Conservation (phyloP, 1,140 invertebrate species). For the Drosophila pachea region DNA sequence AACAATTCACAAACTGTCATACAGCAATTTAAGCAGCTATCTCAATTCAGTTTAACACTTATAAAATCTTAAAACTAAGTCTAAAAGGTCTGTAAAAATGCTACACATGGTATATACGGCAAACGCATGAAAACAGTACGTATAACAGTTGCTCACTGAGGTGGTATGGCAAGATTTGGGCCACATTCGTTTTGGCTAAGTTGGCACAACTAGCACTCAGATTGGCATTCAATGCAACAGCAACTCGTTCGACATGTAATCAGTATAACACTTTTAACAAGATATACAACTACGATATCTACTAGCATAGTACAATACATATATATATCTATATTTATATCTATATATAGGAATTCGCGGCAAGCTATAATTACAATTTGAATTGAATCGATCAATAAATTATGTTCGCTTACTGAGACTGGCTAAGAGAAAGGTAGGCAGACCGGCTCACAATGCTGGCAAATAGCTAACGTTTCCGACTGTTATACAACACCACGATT, state of each 20-base stretch:
- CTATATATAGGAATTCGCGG: constrained; percentile 34
- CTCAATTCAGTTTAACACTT: too few relatives aligned
- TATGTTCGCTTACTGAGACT: constrained; percentile 39
- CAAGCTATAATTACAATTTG: constrained; percentile 11
- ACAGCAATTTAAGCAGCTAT: neutral
- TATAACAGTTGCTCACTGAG: constrained; percentile 33
- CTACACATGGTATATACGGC: neutral
- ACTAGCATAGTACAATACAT: neutral
- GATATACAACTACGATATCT: too few relatives aligned
- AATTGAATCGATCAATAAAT: constrained; percentile 14
- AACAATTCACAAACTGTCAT: constrained; percentile 3
- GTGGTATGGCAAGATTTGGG: constrained; percentile 27
- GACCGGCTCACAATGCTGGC: constrained; percentile 18
- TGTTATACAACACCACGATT: constrained; percentile 20
- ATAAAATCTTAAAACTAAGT: neutral
- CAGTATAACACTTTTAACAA: constrained; percentile 30
- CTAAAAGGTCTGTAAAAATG: neutral
- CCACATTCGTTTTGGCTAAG: constrained; percentile 28
- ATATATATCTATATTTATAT: constrained; percentile 3
- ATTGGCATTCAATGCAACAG: constrained; percentile 1
- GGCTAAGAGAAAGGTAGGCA: constrained; percentile 3
- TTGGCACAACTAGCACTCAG: constrained; percentile 6
- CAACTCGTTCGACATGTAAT: neutral
- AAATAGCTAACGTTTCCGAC: neutral
- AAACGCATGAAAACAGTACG: neutral